Evolutionary conservation across 2,888 invertebrate species (phyloP), one percentile per base, ranked within the genome.

Genomic region (Microchrysa polita): DNA sequence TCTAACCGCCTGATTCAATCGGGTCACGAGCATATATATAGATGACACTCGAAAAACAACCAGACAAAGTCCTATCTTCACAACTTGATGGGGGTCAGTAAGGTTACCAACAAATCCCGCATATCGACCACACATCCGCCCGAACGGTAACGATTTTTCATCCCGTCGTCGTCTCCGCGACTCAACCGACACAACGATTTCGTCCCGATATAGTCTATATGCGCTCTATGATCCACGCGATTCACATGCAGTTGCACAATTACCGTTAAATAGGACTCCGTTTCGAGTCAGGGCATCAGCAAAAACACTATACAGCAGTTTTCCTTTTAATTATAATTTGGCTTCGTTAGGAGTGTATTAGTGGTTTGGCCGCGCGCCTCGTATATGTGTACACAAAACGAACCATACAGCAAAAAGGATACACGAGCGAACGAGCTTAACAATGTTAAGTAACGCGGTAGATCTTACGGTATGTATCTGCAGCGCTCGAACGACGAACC

Each of bases 31-130:
- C 2, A 10, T 2, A 34, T 5, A 7, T 48, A 61, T 10, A 18
- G 63, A 44, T 44, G 65, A 65, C 65, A 65, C 65, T 48, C 12
- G 20, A 7, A 65, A 65, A 65, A 65, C n/a, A n/a, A n/a, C n/a
- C 48, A 23, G 44, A 22, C 65, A 44, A 65, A 65, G 23, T 44
- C 65, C 65, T 65, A 20, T 48, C 27, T 48, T 48, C 48, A 48
- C 65, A 9, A 18, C 40, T 42, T 20, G 40, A 10, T 14, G 40
- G 40, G 48, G 16, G 22, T 48, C 18, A 20, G 44, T 65, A 20
- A 65, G 65, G 65, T 65, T 65, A 65, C 34, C n/a, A 61, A 61
- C 27, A 65, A 9, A 44, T 42, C 44, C 48, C 10, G 16, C 65
- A 22, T 40, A n/a, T n/a, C 34, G 40, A 40, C 12, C 61, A 61